Evolutionary conservation across 2,797 vertebrate species (phyloP).

Genomic region (Rhinichthys osculus): DNA sequence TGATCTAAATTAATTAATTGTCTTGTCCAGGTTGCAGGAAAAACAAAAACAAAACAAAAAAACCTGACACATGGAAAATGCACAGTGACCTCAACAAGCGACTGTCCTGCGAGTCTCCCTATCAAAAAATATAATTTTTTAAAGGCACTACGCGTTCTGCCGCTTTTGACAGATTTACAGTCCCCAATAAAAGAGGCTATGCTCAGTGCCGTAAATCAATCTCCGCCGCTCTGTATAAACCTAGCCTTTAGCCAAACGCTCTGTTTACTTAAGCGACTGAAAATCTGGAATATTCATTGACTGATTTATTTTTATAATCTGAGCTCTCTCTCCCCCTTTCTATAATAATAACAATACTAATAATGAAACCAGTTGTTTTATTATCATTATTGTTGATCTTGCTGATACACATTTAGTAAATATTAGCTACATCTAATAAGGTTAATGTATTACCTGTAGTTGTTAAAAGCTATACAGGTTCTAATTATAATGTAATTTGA

Average conservation of each 20-base stretch:
- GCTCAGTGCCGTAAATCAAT: constrained; percentile 89
- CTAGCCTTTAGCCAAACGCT: constrained; percentile 61
- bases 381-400: neutral
- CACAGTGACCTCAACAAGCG: constrained; percentile 54
- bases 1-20: neutral
- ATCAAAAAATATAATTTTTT: constrained; percentile 70
- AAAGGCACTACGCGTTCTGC: constrained; percentile 73
- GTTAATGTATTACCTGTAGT: neutral
- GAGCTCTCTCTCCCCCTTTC: neutral
- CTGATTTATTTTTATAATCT: neutral
- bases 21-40: neutral
- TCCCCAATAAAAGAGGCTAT: constrained; percentile 83
- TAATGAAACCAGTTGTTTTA: neutral
- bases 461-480: neutral
- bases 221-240: constrained; percentile 80
- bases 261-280: constrained; percentile 60
- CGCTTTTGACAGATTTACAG: constrained; percentile 92
- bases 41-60: neutral
- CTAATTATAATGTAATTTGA: neutral
- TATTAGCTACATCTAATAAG: neutral
- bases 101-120: constrained; percentile 60
- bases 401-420: neutral
- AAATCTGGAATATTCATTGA: constrained; percentile 35
- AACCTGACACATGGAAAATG: constrained; percentile 20
- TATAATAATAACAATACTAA: neutral